phyloP scores from a whole-genome alignment of 2,113 vertebrate genomes.

The Crotalus viridis region DNA sequence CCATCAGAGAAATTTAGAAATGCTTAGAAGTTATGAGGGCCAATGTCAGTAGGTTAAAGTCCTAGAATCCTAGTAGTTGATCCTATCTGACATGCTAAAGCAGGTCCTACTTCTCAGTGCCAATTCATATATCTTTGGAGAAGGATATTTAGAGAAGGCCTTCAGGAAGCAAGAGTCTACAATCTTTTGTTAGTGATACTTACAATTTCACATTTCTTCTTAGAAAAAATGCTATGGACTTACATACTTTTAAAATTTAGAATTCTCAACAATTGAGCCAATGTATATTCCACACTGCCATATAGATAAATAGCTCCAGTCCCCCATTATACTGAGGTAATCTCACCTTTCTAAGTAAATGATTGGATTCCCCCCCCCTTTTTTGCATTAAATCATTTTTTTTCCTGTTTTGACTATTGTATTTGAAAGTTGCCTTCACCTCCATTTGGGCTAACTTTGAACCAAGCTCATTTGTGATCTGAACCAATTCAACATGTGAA shows the following conservation, averaged over 20 bases:
- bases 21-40: neutral
- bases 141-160: neutral
- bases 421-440: neutral
- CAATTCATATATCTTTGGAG: neutral
- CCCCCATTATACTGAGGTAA: neutral
- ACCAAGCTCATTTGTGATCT: neutral
- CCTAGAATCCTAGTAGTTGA: neutral
- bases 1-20: neutral
- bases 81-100: neutral
- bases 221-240: neutral
- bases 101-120: neutral
- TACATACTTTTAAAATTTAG: neutral
- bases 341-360: neutral
- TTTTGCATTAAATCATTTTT: neutral
- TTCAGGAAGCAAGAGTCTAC: neutral
- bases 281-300: neutral
- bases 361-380: neutral
- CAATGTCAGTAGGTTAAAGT: neutral
- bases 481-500: neutral
- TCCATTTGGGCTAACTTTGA: neutral
- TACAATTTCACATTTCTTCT: neutral
- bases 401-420: neutral
- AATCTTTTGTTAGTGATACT: neutral
- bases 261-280: neutral
- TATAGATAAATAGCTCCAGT: neutral